Conservation (phyloP, 1,140 invertebrate species). For the Chironomus striatipennis region DNA sequence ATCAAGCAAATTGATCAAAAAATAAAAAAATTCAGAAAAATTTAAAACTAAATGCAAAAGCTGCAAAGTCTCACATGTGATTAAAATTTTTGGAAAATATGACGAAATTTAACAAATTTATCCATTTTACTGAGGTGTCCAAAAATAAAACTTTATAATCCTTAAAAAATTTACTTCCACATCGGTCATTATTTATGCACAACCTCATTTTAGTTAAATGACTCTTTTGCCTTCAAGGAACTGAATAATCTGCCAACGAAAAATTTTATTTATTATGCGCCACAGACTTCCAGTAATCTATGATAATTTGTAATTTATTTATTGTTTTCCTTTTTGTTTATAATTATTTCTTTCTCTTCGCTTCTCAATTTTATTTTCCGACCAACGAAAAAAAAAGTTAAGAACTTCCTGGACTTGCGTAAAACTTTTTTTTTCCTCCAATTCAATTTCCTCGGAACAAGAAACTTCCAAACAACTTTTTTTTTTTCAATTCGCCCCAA, state of each 20-base stretch:
- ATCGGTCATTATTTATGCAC: not conserved
- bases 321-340: slow-evolving; percentile 19
- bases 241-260: not conserved
- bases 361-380: not conserved
- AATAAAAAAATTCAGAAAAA: no score
- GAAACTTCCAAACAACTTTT: not conserved
- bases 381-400: slow-evolving; percentile 9
- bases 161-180: no score
- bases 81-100: no score
- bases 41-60: no score
- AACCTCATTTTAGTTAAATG: not conserved
- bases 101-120: no score
- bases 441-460: not conserved
- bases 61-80: no score
- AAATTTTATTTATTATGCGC: not conserved
- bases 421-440: not conserved
- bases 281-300: not conserved
- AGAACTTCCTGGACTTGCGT: not conserved
- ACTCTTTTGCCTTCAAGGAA: not conserved
- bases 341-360: not conserved
- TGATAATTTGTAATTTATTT: slow-evolving; percentile 14
- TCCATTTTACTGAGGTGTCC: no score
- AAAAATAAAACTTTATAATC: no score
- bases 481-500: not conserved
- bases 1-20: no score